These are phyloP conservation scores for Zapus hudsonius DNA, from an alignment of 2,113 vertebrate species.

Conservation along the genomic window DNA sequence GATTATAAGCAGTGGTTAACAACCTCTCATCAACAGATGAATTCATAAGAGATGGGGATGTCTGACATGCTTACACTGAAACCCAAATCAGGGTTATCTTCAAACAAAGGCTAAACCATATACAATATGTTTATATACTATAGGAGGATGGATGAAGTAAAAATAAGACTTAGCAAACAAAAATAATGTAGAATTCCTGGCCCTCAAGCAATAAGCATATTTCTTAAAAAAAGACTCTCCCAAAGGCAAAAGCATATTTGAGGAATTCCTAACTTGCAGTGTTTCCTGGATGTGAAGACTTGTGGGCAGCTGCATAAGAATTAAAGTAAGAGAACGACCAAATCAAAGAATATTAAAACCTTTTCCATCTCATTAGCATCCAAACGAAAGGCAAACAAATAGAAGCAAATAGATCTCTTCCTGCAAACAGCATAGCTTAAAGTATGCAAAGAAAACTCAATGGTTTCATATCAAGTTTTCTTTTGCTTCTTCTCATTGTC, in stretches of 20 bases:
- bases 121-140: accelerated
- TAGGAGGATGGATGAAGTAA: background rate
- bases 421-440: background rate
- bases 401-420: background rate
- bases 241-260: background rate
- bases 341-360: background rate
- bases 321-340: background rate
- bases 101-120: background rate
- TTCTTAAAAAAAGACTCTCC: background rate
- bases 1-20: background rate
- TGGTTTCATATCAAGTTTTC: background rate
- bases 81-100: background rate
- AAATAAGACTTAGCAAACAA: background rate
- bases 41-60: background rate
- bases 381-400: background rate
- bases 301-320: no score
- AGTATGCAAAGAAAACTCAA: background rate
- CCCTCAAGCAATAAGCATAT: background rate
- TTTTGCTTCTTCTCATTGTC: no score
- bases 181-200: background rate
- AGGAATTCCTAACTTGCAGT: no score
- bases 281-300: no score
- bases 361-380: background rate
- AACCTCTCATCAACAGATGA: background rate
- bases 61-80: background rate